Base-by-base conservation (phyloP, 2,113 vertebrate genomes). In the Erpornis zantholeuca region DNA sequence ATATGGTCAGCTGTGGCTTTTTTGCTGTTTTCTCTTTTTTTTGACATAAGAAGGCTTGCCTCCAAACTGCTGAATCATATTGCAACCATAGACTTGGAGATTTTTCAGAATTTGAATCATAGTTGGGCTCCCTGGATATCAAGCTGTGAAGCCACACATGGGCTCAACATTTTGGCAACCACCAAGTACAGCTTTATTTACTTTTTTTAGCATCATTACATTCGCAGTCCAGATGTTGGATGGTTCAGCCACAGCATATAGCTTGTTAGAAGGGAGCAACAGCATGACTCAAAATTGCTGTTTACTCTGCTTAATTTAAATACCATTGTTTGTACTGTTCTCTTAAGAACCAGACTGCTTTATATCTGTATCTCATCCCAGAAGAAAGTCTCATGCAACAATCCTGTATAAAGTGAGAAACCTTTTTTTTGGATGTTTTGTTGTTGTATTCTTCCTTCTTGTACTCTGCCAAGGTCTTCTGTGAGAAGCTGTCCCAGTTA, bases 61-160 rank as follows among this genome's bases (percentile, higher is more conserved):
- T 95, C 94, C 93, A 94, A 92, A 90, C 18, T 97, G 94, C 96
- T 96, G 94, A 96, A 78, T 96, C 93, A 96, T 68, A 93, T 53
- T 95, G 86, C 76, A 95, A 1, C 53, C 72, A 36, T 60, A 61
- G 85, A 77, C 56, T 52, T 75, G 82, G 65, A 90, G 85, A 90
- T 56, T 95, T 96, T 94, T 95, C 94, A 92, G 92, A 83, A 70
- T 82, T 71, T 83, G 88, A 93, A 40, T 97, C 93, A 96, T 60
- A 78, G 79, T 16, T 83, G 60, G 82, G 56, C 49, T 75, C 52
- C 68, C 60, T 64, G 78, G 64, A 70, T 90, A 21, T 96, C 92
- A 90, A 96, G 85, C 94, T 96, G 96, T 86, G 92, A 91, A 96
- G 88, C 85, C 72, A 93, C 93, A 64, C 17, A 0, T 97, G 82